phyloP scores from a whole-genome alignment of 1,140 invertebrate genomes.

The Arion vulgaris region DNA sequence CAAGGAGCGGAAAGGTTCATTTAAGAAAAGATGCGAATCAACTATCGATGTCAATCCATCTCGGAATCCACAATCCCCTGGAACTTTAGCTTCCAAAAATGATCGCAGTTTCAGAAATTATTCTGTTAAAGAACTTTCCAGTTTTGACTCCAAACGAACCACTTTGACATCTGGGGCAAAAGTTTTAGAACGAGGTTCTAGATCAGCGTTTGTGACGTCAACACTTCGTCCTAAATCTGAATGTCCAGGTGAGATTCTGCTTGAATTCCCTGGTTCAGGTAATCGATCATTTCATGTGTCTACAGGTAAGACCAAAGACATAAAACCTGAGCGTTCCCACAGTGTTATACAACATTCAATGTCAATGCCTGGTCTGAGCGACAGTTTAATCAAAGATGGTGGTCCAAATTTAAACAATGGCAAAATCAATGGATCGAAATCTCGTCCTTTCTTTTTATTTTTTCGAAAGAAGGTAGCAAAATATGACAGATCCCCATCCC shows the following conservation, averaged over 20 bases:
- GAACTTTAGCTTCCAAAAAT: not conserved
- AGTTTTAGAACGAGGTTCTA: not conserved
- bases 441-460: conserved; percentile 1
- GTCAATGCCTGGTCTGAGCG: not conserved
- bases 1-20: not conserved
- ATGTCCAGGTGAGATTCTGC: not conserved
- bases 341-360: not conserved
- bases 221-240: not conserved
- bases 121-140: not conserved
- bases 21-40: not conserved
- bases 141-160: not conserved
- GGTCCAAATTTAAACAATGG: not conserved
- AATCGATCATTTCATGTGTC: not conserved
- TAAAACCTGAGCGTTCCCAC: not conserved
- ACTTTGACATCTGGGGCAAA: not conserved
- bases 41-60: not conserved
- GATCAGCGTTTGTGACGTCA: not conserved
- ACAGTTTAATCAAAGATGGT: not conserved
- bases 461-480: conserved; percentile 6
- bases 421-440: not conserved
- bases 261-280: not conserved
- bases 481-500: conserved; percentile 10
- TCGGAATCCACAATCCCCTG: not conserved
- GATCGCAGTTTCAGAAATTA: not conserved
- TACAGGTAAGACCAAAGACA: not conserved